Percentiles rank a stretch among this genome's conserved stretches.
These are phyloP conservation scores for Xanthia icteritia DNA, from an alignment of 2,888 invertebrate species.

Conservation along the genomic window DNA sequence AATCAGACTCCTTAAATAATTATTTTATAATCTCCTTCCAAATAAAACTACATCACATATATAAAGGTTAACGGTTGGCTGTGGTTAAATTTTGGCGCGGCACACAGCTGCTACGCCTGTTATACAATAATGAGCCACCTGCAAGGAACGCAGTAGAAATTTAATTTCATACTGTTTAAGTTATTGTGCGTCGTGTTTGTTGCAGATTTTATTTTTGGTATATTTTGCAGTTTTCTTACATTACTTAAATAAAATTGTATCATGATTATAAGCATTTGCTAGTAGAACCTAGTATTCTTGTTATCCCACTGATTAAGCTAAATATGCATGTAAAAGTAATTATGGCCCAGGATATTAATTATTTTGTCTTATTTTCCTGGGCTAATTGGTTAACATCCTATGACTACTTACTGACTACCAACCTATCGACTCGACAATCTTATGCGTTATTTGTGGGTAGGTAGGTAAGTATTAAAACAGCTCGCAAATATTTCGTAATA, in stretches of 20 bases:
- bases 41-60: slow-evolving; percentile 36
- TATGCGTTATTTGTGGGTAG: neutral
- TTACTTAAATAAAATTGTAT: no score
- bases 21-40: slow-evolving; percentile 37
- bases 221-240: neutral
- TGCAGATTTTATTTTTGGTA: slow-evolving; percentile 31
- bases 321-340: neutral
- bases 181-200: slow-evolving; percentile 59
- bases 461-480: no score
- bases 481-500: no score
- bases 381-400: neutral
- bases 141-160: slow-evolving; percentile 66
- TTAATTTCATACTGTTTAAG: slow-evolving; percentile 62
- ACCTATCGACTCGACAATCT: neutral
- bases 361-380: neutral
- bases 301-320: neutral
- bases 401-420: no score
- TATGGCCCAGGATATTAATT: neutral
- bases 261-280: neutral
- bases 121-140: slow-evolving; percentile 68
- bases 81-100: slow-evolving; percentile 76
- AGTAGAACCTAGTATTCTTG: neutral
- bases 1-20: slow-evolving; percentile 2
- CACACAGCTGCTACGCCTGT: slow-evolving; percentile 69
- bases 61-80: slow-evolving; percentile 62